Percentiles rank a stretch among this genome's conserved stretches.
Conservation (phyloP, 2,888 invertebrate species). For the Coleophora flavipennella region DNA sequence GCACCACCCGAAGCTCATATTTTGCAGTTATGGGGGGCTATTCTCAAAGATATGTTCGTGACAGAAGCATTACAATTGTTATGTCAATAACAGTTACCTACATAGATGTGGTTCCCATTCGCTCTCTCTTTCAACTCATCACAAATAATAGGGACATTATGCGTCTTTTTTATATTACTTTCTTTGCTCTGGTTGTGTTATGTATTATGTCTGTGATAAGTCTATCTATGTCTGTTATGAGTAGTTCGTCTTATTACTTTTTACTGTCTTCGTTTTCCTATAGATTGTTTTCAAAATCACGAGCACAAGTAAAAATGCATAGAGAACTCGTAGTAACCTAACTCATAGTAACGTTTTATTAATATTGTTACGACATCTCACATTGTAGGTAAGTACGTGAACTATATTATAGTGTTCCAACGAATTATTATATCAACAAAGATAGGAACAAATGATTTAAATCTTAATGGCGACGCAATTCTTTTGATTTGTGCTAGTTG, state of each 20-base stretch:
- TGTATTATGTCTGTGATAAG: no score
- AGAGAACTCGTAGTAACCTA: background rate
- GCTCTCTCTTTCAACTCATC: slow-evolving; percentile 26
- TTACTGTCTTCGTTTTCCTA: no score
- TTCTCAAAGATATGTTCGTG: slow-evolving; percentile 22
- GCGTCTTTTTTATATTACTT: no score
- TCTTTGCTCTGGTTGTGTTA: no score
- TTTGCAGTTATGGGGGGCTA: slow-evolving; percentile 22
- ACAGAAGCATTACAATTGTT: slow-evolving; percentile 27
- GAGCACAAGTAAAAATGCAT: no score
- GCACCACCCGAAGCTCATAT: slow-evolving; percentile 18
- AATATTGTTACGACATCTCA: no score
- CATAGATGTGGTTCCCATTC: slow-evolving; percentile 21
- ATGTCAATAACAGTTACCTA: slow-evolving; percentile 25
- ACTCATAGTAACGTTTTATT: no score
- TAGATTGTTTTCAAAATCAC: no score
- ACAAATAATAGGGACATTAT: slow-evolving; percentile 25
- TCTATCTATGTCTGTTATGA: no score
- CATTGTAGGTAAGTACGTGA: no score
- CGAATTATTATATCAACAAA: slow-evolving; percentile 29
- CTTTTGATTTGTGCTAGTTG: slow-evolving; percentile 54
- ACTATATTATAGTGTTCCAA: background rate
- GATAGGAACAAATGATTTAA: slow-evolving; percentile 36
- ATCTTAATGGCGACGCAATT: slow-evolving; percentile 45
- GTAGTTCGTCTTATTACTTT: no score